A percentile compares a stretch with the other conserved stretches of the same genome.
These are phyloP conservation scores for Monopis laevigella DNA, from an alignment of 2,888 invertebrate species.

Conservation along the genomic window DNA sequence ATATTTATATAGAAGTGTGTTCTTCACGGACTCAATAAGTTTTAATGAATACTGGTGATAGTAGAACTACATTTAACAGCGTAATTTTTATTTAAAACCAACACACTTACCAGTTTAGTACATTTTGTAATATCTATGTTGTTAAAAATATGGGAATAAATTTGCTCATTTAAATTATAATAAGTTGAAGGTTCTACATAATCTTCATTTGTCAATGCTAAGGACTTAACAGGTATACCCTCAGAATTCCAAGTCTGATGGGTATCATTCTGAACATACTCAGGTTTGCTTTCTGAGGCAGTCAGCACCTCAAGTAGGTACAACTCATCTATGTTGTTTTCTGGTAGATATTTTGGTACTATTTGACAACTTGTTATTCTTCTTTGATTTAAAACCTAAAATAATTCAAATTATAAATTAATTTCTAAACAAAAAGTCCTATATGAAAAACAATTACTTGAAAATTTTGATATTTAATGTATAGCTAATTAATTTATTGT, in stretches of 20 bases:
- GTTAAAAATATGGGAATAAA: background rate
- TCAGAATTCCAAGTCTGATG: conserved; percentile 18
- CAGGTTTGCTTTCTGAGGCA: background rate
- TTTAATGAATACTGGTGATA: no score
- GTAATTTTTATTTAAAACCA: no score
- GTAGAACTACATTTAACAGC: no score
- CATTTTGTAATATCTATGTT: conserved; percentile 43
- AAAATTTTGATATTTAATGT: no score
- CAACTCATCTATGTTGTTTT: conserved; percentile 37
- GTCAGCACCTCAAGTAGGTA: conserved; percentile 29
- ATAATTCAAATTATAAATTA: no score
- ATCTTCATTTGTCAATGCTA: conserved; percentile 45
- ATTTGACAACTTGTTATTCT: conserved; percentile 52
- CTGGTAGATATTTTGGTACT: conserved; percentile 33
- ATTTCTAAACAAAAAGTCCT: no score
- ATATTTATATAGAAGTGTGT: background rate
- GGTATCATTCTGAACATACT: background rate
- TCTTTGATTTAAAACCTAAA: conserved; percentile 44
- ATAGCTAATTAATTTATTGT: no score
- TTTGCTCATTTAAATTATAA: background rate
- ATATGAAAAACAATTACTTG: no score
- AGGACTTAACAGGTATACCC: conserved; percentile 31
- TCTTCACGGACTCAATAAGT: no score
- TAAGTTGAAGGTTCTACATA: conserved; percentile 34
- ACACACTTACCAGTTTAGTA: conserved; percentile 36